A percentile compares a stretch with the other conserved stretches of the same genome.
Conservation (phyloP, 2,113 vertebrate species). For the Garra rufa region DNA sequence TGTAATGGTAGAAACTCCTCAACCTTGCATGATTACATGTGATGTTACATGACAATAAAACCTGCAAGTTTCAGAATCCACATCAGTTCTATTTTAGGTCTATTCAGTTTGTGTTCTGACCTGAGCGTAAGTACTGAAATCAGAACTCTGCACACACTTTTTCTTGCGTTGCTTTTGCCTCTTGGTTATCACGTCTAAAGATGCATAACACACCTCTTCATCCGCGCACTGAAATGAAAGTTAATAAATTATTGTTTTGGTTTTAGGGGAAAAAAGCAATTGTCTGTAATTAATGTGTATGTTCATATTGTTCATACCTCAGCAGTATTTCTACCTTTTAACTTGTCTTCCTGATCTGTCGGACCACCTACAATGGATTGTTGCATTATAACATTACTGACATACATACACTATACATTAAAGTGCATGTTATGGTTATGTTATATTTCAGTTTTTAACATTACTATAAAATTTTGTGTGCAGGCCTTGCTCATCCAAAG, state of each 20-base stretch:
- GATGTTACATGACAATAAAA: background rate
- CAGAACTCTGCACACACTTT: background rate
- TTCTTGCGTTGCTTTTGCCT: conserved; percentile 13
- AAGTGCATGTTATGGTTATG: background rate
- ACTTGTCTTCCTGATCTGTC: background rate
- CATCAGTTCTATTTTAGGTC: background rate
- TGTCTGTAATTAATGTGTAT: background rate
- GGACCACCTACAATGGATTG: background rate
- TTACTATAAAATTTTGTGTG: background rate
- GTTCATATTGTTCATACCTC: background rate
- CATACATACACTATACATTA: background rate
- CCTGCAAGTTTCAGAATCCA: background rate
- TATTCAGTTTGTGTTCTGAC: background rate
- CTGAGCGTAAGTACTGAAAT: conserved; percentile 34
- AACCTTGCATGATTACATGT: background rate
- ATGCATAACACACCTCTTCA: conserved; percentile 22
- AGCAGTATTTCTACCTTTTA: background rate
- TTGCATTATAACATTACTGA: background rate
- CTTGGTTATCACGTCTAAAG: background rate
- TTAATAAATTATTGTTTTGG: background rate
- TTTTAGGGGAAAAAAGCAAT: background rate
- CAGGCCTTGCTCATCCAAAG: background rate
- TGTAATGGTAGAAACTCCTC: background rate
- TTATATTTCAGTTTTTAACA: background rate
- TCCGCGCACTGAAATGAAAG: background rate